A percentile compares a stretch with the other conserved stretches of the same genome.
These are phyloP conservation scores for Anniella stebbinsi DNA, from an alignment of 2,797 vertebrate species.

Conservation along the genomic window DNA sequence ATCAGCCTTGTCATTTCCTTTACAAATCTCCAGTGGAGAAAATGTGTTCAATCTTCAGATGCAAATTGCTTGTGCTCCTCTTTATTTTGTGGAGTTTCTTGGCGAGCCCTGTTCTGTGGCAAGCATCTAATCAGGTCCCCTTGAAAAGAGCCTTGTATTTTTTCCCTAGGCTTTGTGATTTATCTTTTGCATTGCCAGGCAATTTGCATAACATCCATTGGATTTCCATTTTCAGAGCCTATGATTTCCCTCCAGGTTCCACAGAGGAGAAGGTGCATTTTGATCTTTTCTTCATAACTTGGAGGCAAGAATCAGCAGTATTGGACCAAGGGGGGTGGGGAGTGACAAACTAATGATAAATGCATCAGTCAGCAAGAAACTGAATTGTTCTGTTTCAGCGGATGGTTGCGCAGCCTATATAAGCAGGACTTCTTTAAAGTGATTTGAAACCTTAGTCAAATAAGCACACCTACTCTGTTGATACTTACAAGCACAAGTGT, in stretches of 20 bases:
- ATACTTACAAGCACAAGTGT: background rate
- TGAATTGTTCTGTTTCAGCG: background rate
- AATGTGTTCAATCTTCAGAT: background rate
- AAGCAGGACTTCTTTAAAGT: background rate
- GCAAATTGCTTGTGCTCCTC: background rate
- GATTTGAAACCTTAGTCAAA: background rate
- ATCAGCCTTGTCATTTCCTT: background rate
- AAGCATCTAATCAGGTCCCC: background rate
- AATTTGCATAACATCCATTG: background rate
- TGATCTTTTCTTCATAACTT: background rate
- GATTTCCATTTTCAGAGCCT: background rate
- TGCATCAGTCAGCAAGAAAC: background rate
- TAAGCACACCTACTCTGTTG: background rate
- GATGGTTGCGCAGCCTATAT: background rate
- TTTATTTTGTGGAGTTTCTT: background rate
- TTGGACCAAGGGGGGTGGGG: too few relatives aligned
- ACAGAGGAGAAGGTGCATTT: background rate
- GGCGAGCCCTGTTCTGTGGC: background rate
- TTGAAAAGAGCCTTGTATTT: background rate
- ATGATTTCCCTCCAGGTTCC: too few relatives aligned
- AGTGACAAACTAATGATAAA: background rate
- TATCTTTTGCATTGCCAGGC: background rate
- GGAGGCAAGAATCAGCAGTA: background rate
- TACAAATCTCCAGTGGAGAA: background rate
- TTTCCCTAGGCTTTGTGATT: background rate